Evolutionary conservation across 2,113 vertebrate species (phyloP), one percentile per base, ranked within the genome.

Genomic region (Epinephelus fuscoguttatus): DNA sequence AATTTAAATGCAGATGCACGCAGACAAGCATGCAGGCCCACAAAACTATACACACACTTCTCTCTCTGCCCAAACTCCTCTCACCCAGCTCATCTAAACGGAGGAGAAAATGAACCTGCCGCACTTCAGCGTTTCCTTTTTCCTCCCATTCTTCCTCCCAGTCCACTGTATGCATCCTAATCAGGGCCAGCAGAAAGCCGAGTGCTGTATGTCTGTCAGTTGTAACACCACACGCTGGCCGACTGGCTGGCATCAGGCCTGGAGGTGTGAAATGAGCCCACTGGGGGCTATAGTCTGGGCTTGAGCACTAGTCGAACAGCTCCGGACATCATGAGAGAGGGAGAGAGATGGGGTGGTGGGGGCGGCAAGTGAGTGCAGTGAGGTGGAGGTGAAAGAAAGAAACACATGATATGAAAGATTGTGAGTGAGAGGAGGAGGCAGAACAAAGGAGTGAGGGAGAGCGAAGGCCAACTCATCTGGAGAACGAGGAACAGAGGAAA

Each of bases 251-350:
- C 87, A 83, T 80, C 76, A 62, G 78, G 75, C 82, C 84, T 66
- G 45, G 73, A 87, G 86, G 84, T 86, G 61, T 88, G 84, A 90
- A 92, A 94, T 84, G 84, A 89, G 84, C 76, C 88, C 82, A 72
- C 78, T 80, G 92, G 84, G 90, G 84, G 72, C 84, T 80, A 68
- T 86, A 86, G 90, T 90, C 91, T 89, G 80, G 42, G 78, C 80
- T 66, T 47, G 76, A 89, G 89, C 86, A 89, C 60, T 77, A 87
- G 85, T 92, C 90, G 89, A 86, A 89, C 82, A 70, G 84, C 82
- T 78, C 76, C 5, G 81, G 78, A 88, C 84, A 88, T 87, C 84
- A 85, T 72, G 52, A 61, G 70, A 61, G 70, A 67, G 33, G 33
- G 33, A 67, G 40, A 75, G 68, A 57, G 70, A 18, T 27, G 40